These are phyloP conservation scores for Microtus montanus DNA, from an alignment of 2,113 vertebrate species.

Conservation along the genomic window DNA sequence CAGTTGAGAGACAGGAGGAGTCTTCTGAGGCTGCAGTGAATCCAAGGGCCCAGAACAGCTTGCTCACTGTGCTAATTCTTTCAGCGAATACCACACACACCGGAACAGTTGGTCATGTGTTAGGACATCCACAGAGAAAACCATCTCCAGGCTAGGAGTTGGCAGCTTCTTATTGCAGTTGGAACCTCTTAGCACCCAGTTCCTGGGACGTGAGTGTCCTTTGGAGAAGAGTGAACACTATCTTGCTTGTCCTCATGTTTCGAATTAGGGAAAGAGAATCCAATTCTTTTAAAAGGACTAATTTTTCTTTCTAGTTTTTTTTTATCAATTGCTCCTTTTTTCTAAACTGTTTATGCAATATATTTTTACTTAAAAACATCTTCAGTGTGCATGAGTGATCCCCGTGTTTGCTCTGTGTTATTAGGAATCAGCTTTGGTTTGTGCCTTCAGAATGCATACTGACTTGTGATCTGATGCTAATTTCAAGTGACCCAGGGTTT, in stretches of 20 bases:
- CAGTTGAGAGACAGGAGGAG: background rate
- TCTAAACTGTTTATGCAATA: slow-evolving; percentile 7
- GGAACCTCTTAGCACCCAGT: background rate
- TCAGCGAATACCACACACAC: background rate
- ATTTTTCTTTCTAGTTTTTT: slow-evolving; percentile 9
- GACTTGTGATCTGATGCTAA: background rate
- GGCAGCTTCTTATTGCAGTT: background rate
- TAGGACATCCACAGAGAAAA: background rate
- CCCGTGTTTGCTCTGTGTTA: slow-evolving; percentile 18
- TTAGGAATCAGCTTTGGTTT: background rate
- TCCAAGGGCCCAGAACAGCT: background rate
- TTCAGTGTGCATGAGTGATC: background rate
- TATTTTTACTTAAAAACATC: background rate
- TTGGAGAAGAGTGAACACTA: background rate
- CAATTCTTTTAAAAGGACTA: background rate
- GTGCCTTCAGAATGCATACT: background rate
- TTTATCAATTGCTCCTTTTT: background rate
- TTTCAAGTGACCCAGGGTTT: background rate
- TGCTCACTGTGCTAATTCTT: background rate
- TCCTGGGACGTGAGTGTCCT: background rate
- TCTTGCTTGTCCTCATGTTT: slow-evolving; percentile 13
- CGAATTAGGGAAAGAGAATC: background rate
- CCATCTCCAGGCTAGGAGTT: background rate
- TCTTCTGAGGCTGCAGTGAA: background rate
- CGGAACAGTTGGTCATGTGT: background rate